Evolutionary conservation across 2,888 invertebrate genomes (phyloP).

Genomic region (Abrostola tripartita): DNA sequence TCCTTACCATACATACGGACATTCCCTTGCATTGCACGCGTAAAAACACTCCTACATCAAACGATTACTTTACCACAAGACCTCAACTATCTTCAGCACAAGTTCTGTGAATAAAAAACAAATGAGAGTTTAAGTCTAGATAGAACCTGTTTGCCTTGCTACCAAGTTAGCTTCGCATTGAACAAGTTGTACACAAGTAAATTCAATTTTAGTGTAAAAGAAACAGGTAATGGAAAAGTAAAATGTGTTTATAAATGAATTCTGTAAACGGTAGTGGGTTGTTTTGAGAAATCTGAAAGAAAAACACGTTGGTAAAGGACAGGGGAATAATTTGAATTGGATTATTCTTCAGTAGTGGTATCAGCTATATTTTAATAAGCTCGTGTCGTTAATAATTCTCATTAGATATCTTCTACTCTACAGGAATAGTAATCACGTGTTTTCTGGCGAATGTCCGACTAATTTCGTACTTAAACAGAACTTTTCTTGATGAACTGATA

Average conservation of each 20-base stretch:
- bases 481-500: too few relatives aligned
- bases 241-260: slow-evolving; percentile 5
- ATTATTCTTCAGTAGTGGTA: too few relatives aligned
- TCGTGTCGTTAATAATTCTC: too few relatives aligned
- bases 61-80: background rate
- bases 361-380: too few relatives aligned
- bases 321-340: too few relatives aligned
- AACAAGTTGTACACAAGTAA: slow-evolving; percentile 1
- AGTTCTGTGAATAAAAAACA: background rate
- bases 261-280: background rate
- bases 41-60: background rate
- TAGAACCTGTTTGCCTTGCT: background rate
- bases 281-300: background rate
- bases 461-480: too few relatives aligned
- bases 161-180: background rate
- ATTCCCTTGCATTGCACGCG: too few relatives aligned
- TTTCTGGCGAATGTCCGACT: too few relatives aligned
- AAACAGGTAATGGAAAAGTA: slow-evolving; percentile 1
- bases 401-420: too few relatives aligned
- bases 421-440: too few relatives aligned
- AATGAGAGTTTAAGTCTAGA: background rate
- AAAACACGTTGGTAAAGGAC: too few relatives aligned
- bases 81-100: background rate
- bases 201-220: background rate
- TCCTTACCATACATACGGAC: too few relatives aligned